A percentile compares a stretch with the other conserved stretches of the same genome.
Conservation (phyloP, 2,888 invertebrate genomes). For the Mythimna pallens region DNA sequence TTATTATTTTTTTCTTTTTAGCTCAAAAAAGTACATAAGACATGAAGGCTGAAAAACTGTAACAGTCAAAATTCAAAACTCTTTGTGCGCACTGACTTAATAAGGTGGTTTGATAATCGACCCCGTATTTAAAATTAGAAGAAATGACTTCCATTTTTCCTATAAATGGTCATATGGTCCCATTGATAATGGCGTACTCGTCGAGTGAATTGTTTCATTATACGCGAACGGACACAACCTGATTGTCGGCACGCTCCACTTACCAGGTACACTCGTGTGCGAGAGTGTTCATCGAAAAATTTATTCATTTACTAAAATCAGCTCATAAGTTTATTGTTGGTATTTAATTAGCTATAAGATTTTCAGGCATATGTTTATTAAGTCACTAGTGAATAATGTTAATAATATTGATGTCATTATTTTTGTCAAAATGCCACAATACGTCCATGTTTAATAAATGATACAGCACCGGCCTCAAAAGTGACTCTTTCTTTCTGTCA, state of each 20-base stretch:
- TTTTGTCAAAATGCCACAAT: not conserved
- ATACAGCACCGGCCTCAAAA: too few species aligned
- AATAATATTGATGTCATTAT: not conserved
- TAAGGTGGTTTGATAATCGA: not conserved
- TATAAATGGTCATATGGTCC: slow-evolving; percentile 21
- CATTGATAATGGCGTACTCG: slow-evolving; percentile 46
- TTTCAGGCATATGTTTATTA: not conserved
- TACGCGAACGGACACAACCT: slow-evolving; percentile 86
- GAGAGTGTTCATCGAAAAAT: slow-evolving; percentile 56
- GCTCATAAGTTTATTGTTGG: not conserved
- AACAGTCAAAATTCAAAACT: too few species aligned
- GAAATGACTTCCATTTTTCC: slow-evolving; percentile 14
- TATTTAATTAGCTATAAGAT: too few species aligned
- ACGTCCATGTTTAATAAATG: not conserved
- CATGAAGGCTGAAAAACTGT: not conserved
- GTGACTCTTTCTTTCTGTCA: not conserved
- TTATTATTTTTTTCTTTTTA: too few species aligned
- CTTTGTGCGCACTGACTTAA: not conserved
- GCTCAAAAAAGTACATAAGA: not conserved
- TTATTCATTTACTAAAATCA: slow-evolving; percentile 3
- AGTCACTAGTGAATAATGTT: not conserved
- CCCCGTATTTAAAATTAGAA: not conserved
- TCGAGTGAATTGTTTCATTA: slow-evolving; percentile 76
- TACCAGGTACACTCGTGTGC: slow-evolving; percentile 72
- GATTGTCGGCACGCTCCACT: slow-evolving; percentile 87